Base-by-base conservation (phyloP, 1,140 invertebrate species). In the Drosophila kanapiae region DNA sequence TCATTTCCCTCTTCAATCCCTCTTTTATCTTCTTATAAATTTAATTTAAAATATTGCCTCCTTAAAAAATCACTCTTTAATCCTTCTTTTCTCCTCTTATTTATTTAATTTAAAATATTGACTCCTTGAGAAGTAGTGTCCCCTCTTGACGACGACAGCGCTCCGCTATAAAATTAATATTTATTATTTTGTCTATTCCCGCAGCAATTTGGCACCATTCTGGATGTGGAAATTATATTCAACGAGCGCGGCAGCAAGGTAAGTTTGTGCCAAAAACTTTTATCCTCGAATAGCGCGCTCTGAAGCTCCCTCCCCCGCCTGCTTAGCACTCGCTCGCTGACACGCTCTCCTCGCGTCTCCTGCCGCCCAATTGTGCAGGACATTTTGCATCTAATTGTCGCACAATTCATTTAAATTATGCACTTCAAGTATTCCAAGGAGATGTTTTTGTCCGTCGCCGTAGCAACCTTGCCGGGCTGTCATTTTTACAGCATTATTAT, bases 191-290 rank as follows among this genome's bases (percentile, higher is more conserved):
- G 48, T 64, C 79, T 94, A 94, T 94, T 57, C 43, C 63, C 63
- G 31, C 69, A 99, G 98, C 97, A 99, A 97, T 99, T 98, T 95
- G 99, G 99, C 87, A 96, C 96, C 92, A 99, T 99, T 92, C 95
- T 99, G 93, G 98, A 99, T 94, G 98, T 99, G 93, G 99, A 99
- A 96, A 99, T 99, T 92, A 99, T 99, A 93, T 99, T 99, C 95
- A 99, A 99, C 94, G 99, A 99, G 95, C 95, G 99, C 84, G 99
- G 99, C 93, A 99, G 98, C 83, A 99, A 99, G 98, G 98, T 99
- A 96, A 96, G 96, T 94, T 63, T 59, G 33, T 31, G n/a, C 16
- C 48, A 42, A 68, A 40, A 68, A 60, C 47, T 56, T 69, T 16
- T n/a, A 57, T 62, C 33, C 31, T 53, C 42, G 23, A 43, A n/a